phyloP scores from a whole-genome alignment of 92 coral and sea anemone species.

The Porites lobata region DNA sequence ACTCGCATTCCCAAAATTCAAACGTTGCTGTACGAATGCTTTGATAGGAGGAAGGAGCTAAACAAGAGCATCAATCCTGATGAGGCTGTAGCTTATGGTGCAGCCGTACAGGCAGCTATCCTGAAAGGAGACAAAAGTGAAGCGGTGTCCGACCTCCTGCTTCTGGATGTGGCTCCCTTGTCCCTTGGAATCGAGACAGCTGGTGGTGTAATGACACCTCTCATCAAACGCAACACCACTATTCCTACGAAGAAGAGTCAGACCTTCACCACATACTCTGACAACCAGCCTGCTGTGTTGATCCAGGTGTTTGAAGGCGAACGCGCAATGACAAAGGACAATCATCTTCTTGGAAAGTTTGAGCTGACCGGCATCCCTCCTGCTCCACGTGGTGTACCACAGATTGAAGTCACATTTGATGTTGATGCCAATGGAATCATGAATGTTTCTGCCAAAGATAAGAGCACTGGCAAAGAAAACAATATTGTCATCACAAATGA shows the following conservation, averaged over 20 bases:
- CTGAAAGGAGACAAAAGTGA: constrained; percentile 79
- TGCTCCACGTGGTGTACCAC: constrained; percentile 89
- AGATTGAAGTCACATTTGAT: constrained; percentile 83
- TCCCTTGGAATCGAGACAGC: constrained; percentile 88
- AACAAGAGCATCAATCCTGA: constrained; percentile 89
- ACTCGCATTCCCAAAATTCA: constrained; percentile 87
- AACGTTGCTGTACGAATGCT: constrained; percentile 32
- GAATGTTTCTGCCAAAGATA: constrained; percentile 84
- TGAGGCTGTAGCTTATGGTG: constrained; percentile 92
- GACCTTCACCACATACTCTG: constrained; percentile 80
- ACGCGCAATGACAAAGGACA: constrained; percentile 76
- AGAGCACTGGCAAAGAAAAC: constrained; percentile 84
- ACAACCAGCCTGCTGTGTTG: constrained; percentile 83
- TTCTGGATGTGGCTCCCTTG: constrained; percentile 84
- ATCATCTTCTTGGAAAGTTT: constrained; percentile 83
- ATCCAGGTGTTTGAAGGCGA: constrained; percentile 86
- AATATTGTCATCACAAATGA: constrained; percentile 87
- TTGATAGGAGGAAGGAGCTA: constrained; percentile 55
- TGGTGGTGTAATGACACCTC: constrained; percentile 82
- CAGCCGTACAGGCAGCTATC: constrained; percentile 86
- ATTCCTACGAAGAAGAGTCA: constrained; percentile 82
- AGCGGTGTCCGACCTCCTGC: constrained; percentile 78
- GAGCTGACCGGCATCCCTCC: constrained; percentile 89
- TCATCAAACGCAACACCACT: constrained; percentile 75
- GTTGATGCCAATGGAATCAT: constrained; percentile 88